phyloP scores from a whole-genome alignment of 2,888 invertebrate species.

The Scaptomyza parva region DNA sequence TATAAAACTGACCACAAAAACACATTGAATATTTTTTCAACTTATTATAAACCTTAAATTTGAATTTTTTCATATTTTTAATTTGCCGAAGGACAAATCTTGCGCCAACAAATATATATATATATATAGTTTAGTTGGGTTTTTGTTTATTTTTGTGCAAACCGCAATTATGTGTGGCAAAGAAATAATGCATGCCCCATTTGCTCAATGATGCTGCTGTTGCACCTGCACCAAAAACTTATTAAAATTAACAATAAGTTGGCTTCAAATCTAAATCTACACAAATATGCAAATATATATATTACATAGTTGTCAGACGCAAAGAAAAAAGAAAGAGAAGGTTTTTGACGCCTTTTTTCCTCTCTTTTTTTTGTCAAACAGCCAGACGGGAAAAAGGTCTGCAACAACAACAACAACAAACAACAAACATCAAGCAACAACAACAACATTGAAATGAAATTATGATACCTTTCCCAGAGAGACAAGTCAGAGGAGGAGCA shows the following conservation, averaged over 20 bases:
- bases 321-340: not conserved
- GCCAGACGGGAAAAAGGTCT: conserved; percentile 2
- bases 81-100: conserved; percentile 37
- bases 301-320: not conserved
- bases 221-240: conserved; percentile 77
- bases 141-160: conserved; percentile 19
- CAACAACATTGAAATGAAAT: conserved; percentile 43
- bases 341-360: conserved; percentile 16
- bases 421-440: conserved; percentile 9
- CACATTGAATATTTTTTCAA: not conserved
- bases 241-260: conserved; percentile 58
- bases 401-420: conserved; percentile 7
- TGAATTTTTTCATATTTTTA: not conserved
- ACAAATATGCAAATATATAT: conserved; percentile 26
- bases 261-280: conserved; percentile 29
- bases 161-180: conserved; percentile 21
- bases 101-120: conserved; percentile 26
- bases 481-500: conserved; percentile 59
- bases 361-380: conserved; percentile 42
- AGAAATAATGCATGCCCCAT: conserved; percentile 78
- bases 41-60: not conserved
- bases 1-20: not conserved
- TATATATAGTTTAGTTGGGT: not conserved
- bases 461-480: no score
- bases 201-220: conserved; percentile 59